phyloP scores from a whole-genome alignment of 2,888 invertebrate species.

The Entomobrya multifasciata region DNA sequence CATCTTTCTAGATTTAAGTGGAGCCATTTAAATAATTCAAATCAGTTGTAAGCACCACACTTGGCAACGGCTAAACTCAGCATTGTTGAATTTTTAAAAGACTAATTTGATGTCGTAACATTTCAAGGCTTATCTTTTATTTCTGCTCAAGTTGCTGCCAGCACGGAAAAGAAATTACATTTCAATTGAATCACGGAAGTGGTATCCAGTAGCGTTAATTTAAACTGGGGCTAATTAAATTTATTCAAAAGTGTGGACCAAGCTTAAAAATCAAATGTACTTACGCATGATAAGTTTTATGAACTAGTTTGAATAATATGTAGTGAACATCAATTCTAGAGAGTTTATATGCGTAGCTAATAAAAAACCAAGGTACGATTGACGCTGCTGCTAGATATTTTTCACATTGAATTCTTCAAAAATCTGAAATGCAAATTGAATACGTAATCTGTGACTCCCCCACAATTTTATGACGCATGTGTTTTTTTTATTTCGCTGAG shows the following conservation, averaged over 20 bases:
- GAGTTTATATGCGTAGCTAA: neutral
- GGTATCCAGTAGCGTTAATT: neutral
- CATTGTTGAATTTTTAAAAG: neutral
- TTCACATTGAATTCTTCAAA: neutral
- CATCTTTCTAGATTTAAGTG: neutral
- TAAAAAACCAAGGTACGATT: constrained; percentile 5
- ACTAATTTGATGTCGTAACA: neutral
- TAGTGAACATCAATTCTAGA: neutral
- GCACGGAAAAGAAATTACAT: too few relatives aligned
- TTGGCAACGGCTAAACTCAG: neutral
- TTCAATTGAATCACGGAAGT: neutral
- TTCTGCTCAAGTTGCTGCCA: too few relatives aligned
- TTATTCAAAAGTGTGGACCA: neutral
- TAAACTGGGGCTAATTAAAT: neutral
- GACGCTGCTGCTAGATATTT: too few relatives aligned
- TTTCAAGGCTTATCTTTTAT: neutral
- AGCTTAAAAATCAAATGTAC: neutral
- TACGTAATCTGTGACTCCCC: too few relatives aligned
- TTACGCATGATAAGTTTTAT: neutral
- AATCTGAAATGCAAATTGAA: neutral
- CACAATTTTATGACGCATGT: too few relatives aligned
- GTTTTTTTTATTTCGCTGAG: too few relatives aligned
- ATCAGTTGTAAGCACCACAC: too few relatives aligned
- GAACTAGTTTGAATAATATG: neutral
- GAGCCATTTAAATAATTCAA: constrained; percentile 16